These are phyloP conservation scores for Macropodus opercularis DNA, from an alignment of 2,797 vertebrate genomes.

Conservation along the genomic window DNA sequence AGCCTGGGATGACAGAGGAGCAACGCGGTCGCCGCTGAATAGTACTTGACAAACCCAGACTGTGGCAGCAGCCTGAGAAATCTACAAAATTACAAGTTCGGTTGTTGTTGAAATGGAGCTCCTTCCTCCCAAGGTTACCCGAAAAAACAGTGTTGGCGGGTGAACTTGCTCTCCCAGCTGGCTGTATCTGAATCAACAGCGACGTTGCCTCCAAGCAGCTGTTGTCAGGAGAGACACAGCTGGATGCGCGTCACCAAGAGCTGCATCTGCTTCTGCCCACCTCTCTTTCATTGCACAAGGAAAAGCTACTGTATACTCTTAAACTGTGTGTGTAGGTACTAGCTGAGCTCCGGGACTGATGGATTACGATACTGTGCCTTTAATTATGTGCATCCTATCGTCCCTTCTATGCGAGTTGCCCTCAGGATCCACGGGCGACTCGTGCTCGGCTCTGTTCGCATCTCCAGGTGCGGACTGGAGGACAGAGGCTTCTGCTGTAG, in stretches of 20 bases:
- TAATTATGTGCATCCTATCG: constrained; percentile 7
- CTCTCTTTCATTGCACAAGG: constrained; percentile 4
- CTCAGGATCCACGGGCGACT: neutral
- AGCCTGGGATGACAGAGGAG: too few species aligned
- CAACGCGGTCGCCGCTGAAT: too few species aligned
- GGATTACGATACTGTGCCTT: neutral
- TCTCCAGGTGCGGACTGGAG: too few species aligned
- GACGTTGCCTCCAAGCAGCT: constrained; percentile 15
- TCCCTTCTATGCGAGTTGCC: neutral
- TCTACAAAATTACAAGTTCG: constrained; percentile 1
- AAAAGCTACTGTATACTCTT: neutral
- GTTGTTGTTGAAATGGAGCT: neutral
- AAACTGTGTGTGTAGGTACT: neutral
- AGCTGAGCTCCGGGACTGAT: neutral
- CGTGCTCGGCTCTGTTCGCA: neutral
- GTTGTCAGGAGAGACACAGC: constrained; percentile 10
- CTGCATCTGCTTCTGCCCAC: constrained; percentile 20
- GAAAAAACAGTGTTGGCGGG: neutral
- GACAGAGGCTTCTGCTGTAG: too few species aligned
- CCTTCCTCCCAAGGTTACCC: constrained; percentile 1
- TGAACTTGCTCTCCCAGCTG: neutral
- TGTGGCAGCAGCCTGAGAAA: neutral
- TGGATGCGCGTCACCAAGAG: constrained; percentile 1
- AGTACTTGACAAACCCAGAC: too few species aligned
- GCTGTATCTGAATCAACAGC: constrained; percentile 6